Evolutionary conservation across 1,140 invertebrate species (phyloP), one percentile per base, ranked within the genome.

Genomic region (Drosophila equinoxialis): DNA sequence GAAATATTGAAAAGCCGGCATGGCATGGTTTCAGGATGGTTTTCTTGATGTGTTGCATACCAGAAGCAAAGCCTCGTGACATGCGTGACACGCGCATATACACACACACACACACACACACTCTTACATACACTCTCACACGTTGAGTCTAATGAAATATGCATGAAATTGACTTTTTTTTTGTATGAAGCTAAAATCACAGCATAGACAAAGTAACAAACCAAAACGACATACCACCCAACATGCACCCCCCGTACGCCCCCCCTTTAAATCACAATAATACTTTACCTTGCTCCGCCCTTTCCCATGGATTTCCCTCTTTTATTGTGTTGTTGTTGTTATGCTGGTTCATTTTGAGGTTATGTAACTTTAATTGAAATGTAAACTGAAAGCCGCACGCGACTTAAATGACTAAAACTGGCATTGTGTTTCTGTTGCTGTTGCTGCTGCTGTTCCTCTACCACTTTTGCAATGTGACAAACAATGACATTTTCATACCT

Each of bases 361-460:
- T 86, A 87, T 87, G 82, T 82, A 79, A 82, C 82, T 86, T 87
- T 86, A 86, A 87, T 86, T 86, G 82, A 87, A 87, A 86, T 86
- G 82, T 86, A 79, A 86, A 86, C 75, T 86, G 82, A 67, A 82
- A 79, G 73, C 83, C 82, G 73, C 82, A 85, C 83, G 76, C 83
- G 71, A 81, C 76, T 87, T 74, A 79, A 79, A 71, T 85, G 79
- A 85, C 74, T 78, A 81, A 79, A 81, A 51, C 17, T 51, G 45
- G 74, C 78, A 83, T 70, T 80, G 77, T 79, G 81, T 86, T 73
- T 20, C 45, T 51, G 14, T 20, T 48, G 45, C 6, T 45, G 42
- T 17, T 23, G 20, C 7, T 45, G 45, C 20, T 23, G 45, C 45
- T 51, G 45, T 51, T 51, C 11, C 45, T 51, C 45, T 51, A 51